A percentile compares a stretch with the other conserved stretches of the same genome.
Conservation (phyloP, 1,140 invertebrate species). For the Pseudomyrmex sp. region DNA sequence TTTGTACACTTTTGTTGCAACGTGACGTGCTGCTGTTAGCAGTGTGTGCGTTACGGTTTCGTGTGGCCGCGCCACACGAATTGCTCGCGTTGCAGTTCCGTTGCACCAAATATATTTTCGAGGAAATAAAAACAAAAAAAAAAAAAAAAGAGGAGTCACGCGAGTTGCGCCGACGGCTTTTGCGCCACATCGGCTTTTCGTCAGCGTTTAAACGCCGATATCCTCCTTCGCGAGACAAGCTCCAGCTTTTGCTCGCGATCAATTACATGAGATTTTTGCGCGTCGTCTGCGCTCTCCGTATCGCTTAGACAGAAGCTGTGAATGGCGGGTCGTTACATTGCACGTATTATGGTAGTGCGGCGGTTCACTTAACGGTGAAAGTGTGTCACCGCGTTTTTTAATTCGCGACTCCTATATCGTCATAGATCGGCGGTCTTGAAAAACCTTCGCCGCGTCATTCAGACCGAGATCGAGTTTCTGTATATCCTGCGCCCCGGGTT, state of each 20-base stretch:
- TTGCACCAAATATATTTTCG: conserved; percentile 32
- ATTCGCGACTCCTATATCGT: conserved; percentile 50
- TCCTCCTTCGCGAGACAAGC: not conserved
- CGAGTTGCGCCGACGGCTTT: not conserved
- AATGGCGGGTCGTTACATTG: conserved; percentile 27
- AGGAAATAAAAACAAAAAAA: not conserved
- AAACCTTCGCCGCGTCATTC: conserved; percentile 69
- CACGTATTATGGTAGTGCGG: conserved; percentile 1
- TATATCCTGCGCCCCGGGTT: not conserved
- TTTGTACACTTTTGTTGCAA: conserved; percentile 3
- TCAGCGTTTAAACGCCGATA: not conserved
- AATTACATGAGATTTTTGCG: conserved; percentile 31
- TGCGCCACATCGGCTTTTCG: not conserved
- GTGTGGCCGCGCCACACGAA: not conserved
- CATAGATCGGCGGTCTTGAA: conserved; percentile 66
- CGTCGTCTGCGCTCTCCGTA: not conserved
- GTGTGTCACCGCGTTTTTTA: conserved; percentile 72
- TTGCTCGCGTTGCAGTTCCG: conserved; percentile 8
- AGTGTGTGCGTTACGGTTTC: not conserved
- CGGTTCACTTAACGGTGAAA: conserved; percentile 65
- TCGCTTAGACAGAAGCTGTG: conserved; percentile 45
- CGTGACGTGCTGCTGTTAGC: not conserved
- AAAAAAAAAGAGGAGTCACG: conserved; percentile 21
- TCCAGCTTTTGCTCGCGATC: conserved; percentile 8
- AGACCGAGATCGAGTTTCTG: conserved; percentile 49